Evolutionary conservation across 2,113 vertebrate genomes (phyloP).

Genomic region (Oryzias curvinotus): DNA sequence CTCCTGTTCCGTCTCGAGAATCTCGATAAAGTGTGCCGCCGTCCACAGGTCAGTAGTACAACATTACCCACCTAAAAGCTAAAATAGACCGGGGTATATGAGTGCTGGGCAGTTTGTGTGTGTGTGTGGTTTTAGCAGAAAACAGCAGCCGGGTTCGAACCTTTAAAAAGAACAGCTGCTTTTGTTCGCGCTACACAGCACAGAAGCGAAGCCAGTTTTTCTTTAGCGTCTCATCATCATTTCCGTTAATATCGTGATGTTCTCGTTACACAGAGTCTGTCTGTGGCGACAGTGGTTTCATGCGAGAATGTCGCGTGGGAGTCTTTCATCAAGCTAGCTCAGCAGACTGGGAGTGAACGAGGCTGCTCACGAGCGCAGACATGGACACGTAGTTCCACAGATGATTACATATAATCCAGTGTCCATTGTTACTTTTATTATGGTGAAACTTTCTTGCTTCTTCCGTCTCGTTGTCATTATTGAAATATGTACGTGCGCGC

Average conservation of each 20-base stretch:
- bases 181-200: constrained; percentile 17
- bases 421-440: constrained; percentile 6
- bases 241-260: background rate
- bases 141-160: background rate
- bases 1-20: constrained; percentile 14
- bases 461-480: background rate
- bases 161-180: background rate
- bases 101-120: too few species aligned
- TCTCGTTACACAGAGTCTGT: background rate
- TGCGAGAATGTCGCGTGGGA: too few species aligned
- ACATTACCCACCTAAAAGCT: background rate
- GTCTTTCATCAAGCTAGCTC: background rate
- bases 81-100: too few species aligned
- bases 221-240: background rate
- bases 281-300: too few species aligned
- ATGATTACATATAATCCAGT: background rate
- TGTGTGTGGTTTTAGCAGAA: background rate
- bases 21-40: constrained; percentile 25
- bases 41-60: constrained; percentile 69
- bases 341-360: background rate
- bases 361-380: background rate
- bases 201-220: constrained; percentile 10
- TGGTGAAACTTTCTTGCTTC: constrained; percentile 18
- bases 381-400: constrained; percentile 29
- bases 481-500: too few species aligned